Conservation (phyloP, 2,797 vertebrate species). For the Lemur catta region DNA sequence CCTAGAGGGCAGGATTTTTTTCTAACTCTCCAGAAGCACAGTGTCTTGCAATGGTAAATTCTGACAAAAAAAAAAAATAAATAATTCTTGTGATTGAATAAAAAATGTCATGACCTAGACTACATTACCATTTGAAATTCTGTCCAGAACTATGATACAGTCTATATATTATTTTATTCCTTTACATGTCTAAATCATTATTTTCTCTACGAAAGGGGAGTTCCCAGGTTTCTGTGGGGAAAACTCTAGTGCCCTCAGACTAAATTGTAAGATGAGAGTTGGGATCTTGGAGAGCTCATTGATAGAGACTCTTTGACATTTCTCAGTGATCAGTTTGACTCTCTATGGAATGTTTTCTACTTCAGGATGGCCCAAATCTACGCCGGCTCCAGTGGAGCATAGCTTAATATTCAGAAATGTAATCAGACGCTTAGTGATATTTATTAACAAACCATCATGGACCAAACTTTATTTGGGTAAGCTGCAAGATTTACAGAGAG, state of each 20-base stretch:
- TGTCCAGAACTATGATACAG: not conserved
- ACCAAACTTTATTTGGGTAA: not conserved
- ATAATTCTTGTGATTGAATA: not conserved
- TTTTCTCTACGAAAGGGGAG: not conserved
- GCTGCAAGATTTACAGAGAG: not conserved
- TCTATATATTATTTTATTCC: not conserved
- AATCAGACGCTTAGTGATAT: not conserved
- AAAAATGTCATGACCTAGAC: not conserved
- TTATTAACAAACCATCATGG: slow-evolving; percentile 19
- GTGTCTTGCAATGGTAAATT: not conserved
- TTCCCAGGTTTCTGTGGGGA: not conserved
- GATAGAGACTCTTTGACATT: not conserved
- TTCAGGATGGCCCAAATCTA: not conserved
- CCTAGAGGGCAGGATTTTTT: not conserved
- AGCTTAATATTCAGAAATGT: not conserved
- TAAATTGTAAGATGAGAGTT: not conserved
- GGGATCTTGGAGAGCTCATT: not conserved
- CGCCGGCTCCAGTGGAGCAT: not conserved
- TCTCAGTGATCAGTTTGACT: not conserved
- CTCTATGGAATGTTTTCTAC: not conserved
- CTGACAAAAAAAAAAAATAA: not conserved
- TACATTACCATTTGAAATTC: not conserved
- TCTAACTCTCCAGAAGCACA: not conserved
- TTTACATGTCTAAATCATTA: not conserved
- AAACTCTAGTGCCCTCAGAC: not conserved